A percentile compares a stretch with the other conserved stretches of the same genome.
Conservation (phyloP, 2,888 invertebrate species). For the Timema cristinae region DNA sequence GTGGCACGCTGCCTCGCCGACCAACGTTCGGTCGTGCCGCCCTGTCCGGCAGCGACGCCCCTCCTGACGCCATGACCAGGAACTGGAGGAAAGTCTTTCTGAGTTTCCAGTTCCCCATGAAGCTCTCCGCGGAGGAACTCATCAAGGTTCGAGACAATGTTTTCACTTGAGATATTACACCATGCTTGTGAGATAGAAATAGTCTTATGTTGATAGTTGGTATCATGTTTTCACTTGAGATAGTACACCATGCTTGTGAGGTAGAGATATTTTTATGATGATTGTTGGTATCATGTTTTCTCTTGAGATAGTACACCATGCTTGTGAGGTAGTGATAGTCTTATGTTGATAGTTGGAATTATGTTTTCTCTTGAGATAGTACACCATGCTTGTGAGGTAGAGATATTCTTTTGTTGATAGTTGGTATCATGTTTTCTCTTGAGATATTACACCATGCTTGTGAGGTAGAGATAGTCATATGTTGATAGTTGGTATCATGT, state of each 20-base stretch:
- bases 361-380: too few species aligned
- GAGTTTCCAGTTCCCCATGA: slow-evolving; percentile 43
- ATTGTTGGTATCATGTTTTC: slow-evolving; percentile 31
- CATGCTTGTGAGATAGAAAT: too few species aligned
- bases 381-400: too few species aligned
- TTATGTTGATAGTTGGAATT: too few species aligned
- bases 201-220: neutral
- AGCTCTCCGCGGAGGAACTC: slow-evolving; percentile 45
- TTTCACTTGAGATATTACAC: too few species aligned
- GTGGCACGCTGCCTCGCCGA: neutral
- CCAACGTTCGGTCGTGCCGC: neutral
- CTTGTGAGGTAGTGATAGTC: too few species aligned
- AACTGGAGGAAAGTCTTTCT: slow-evolving; percentile 48
- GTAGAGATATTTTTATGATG: slow-evolving; percentile 16
- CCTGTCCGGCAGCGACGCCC: neutral
- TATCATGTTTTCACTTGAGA: neutral
- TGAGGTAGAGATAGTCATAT: too few species aligned
- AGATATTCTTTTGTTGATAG: too few species aligned
- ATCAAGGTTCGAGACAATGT: slow-evolving; percentile 40
- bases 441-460: too few species aligned
- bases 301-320: slow-evolving; percentile 24
- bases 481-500: too few species aligned
- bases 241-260: neutral
- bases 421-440: too few species aligned
- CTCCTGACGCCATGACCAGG: slow-evolving; percentile 40